Percentiles rank a stretch among this genome's conserved stretches.
phyloP scores from a whole-genome alignment of 2,797 vertebrate genomes.

The Ispidina picta region DNA sequence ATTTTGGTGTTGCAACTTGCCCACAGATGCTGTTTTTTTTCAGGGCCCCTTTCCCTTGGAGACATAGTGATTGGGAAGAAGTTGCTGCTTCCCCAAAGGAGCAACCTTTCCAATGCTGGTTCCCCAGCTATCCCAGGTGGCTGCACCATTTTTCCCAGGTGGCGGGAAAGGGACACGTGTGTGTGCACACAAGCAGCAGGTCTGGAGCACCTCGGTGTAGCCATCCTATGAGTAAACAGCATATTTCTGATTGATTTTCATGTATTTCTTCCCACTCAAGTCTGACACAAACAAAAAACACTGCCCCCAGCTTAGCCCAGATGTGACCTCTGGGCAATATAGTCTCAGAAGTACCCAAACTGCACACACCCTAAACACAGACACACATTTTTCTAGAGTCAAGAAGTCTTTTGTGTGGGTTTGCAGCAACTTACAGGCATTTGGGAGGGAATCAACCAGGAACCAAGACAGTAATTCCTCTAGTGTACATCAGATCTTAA shows the following conservation, averaged over 20 bases:
- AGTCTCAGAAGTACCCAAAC: slow-evolving; percentile 36
- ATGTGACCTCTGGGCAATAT: slow-evolving; percentile 26
- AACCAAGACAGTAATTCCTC: slow-evolving; percentile 13
- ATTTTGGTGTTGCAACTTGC: neutral
- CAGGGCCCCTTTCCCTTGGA: neutral
- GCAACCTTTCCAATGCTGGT: neutral
- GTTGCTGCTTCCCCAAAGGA: neutral
- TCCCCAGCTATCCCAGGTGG: neutral
- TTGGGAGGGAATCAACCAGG: slow-evolving; percentile 35
- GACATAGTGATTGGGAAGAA: neutral
- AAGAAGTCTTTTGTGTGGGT: slow-evolving; percentile 63
- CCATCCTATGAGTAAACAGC: neutral
- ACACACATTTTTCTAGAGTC: slow-evolving; percentile 43
- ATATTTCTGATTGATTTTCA: slow-evolving; percentile 38
- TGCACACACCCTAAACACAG: slow-evolving; percentile 61
- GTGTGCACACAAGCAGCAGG: neutral
- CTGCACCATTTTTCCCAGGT: neutral
- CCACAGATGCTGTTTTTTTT: neutral
- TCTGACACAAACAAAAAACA: slow-evolving; percentile 42
- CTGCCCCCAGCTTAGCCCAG: slow-evolving; percentile 15
- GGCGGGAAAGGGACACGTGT: fast-evolving
- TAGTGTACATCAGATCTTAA: neutral
- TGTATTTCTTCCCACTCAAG: slow-evolving; percentile 47
- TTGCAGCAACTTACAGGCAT: slow-evolving; percentile 25
- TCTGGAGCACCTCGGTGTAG: neutral